Base-by-base conservation (phyloP, 1,140 invertebrate species). In the Psilanteris sp. region DNA sequence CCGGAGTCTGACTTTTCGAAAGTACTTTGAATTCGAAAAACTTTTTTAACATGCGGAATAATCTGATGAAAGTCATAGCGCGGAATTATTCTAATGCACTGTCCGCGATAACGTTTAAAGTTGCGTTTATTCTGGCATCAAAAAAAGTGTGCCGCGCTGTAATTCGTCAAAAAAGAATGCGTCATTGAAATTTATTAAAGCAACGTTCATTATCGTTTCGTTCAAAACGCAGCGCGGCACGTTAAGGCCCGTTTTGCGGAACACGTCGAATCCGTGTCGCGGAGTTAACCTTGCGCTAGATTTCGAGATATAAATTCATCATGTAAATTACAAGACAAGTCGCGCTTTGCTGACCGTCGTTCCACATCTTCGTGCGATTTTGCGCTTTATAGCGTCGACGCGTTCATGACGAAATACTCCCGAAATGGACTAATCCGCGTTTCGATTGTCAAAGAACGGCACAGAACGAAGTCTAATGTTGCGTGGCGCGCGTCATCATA, bases 401-500 rank as follows among this genome's bases (percentile, higher is more conserved):
- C 20, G 37, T 22, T 64, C 48, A 64, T 64, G 48, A 68, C 26
- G 59, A 66, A 59, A 66, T 31, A 52, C 27, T 5, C 57, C 44
- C 24, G 50, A 46, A 48, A 64, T 50, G 52, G 44, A 68, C 39
- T 67, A 62, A 61, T 34, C 24, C 32, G 43, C 54, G 59, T 54
- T 59, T 44, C 59, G 46, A 71, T 67, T 71, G 73, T 77, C 54
- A 61, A 57, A 77, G 73, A 57, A 57, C 57, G 34, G 34, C 44
- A 31, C 22, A 36, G 52, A 54, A 48, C 55, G 67, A 39, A 52
- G 74, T 43, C 54, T 57, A 62, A 67, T 54, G 67, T 72, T 77
- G 75, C 61, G 62, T 68, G 68, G 67, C 55, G 46, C 75, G 55
- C 75, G 75, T 77, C 61, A 77, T 62, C 67, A 61, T 43, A 44